These are phyloP conservation scores for Pagrus major DNA, from an alignment of 2,113 vertebrate genomes.

Conservation along the genomic window DNA sequence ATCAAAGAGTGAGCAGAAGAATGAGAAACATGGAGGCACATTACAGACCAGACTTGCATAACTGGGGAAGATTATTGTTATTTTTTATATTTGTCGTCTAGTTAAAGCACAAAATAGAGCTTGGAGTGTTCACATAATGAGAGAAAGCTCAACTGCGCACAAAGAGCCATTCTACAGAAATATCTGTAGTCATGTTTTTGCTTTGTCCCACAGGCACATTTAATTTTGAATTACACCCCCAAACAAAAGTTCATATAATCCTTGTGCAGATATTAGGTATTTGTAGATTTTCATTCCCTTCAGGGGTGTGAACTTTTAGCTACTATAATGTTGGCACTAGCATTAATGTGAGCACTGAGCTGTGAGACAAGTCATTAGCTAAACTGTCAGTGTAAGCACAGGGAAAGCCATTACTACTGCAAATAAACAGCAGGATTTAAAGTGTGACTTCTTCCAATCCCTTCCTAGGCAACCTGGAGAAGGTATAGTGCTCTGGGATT, in stretches of 20 bases:
- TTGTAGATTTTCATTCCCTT: neutral
- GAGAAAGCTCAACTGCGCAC: neutral
- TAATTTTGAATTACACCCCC: constrained; percentile 1
- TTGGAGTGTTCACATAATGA: neutral
- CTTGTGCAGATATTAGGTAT: neutral
- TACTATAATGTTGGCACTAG: neutral
- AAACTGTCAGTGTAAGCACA: constrained; percentile 12
- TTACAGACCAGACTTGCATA: neutral
- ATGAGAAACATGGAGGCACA: neutral
- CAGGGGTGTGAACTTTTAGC: neutral
- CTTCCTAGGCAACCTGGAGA: constrained; percentile 49
- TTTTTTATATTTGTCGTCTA: neutral
- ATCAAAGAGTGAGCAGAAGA: neutral
- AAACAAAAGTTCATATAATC: neutral
- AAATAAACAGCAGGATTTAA: constrained; percentile 49
- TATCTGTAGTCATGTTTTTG: neutral
- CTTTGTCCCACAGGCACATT: neutral
- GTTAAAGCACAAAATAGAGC: neutral
- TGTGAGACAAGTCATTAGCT: constrained; percentile 44
- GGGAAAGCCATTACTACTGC: constrained; percentile 41
- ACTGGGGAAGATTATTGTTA: neutral
- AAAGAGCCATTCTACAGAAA: neutral
- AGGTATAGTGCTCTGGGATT: constrained; percentile 47
- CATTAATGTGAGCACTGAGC: constrained; percentile 32
- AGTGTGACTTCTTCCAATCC: constrained; percentile 50